Evolutionary conservation across 2,888 invertebrate species (phyloP).

Genomic region (Nymphalis c-album): DNA sequence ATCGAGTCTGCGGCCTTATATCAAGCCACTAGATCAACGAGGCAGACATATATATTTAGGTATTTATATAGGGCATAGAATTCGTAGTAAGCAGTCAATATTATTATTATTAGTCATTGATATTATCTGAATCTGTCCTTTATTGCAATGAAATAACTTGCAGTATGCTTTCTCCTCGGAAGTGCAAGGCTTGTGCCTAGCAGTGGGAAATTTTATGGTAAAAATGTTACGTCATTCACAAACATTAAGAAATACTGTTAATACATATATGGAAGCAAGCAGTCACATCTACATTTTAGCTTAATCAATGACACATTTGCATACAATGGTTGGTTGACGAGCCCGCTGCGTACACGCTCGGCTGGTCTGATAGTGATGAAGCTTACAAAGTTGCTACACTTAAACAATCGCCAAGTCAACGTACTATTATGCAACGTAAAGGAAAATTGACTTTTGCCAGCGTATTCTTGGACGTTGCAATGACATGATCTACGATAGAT

Average conservation of each 20-base stretch:
- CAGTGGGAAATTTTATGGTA: neutral
- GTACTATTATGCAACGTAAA: slow-evolving; percentile 30
- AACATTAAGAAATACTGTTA: slow-evolving; percentile 13
- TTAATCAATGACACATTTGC: slow-evolving; percentile 54
- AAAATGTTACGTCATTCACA: slow-evolving; percentile 13
- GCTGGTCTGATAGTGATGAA: slow-evolving; percentile 46
- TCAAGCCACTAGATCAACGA: no score
- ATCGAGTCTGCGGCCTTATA: no score
- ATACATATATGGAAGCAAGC: slow-evolving; percentile 15
- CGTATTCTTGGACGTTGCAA: neutral
- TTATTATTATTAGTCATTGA: no score
- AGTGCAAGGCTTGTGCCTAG: no score
- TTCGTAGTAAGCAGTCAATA: no score
- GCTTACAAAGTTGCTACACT: slow-evolving; percentile 36
- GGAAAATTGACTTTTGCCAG: neutral
- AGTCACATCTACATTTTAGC: slow-evolving; percentile 37
- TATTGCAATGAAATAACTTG: no score
- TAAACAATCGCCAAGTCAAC: slow-evolving; percentile 28
- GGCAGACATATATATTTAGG: no score
- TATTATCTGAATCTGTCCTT: no score
- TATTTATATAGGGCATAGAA: no score
- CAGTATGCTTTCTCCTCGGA: no score
- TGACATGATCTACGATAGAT: neutral
- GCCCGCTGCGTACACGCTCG: slow-evolving; percentile 31
- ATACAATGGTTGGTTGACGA: slow-evolving; percentile 58